phyloP scores from a whole-genome alignment of 2,888 invertebrate species.

The Cephonodes hylas region DNA sequence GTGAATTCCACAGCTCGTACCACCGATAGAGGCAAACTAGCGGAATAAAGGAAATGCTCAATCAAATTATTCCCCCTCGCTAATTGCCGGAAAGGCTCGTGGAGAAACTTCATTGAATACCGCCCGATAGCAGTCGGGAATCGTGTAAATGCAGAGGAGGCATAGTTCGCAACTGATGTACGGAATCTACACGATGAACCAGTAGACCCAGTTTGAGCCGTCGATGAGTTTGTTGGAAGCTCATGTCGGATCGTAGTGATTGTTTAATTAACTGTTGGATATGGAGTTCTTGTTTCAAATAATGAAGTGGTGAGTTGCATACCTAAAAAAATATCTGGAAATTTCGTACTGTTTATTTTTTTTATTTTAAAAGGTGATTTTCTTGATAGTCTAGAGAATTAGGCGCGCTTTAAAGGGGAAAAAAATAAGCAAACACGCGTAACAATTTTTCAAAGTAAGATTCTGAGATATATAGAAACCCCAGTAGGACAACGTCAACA shows the following conservation, averaged over 20 bases:
- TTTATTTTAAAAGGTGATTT: no score
- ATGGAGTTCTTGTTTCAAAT: no score
- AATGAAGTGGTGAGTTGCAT: no score
- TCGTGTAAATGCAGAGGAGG: not conserved
- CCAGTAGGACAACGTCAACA: no score
- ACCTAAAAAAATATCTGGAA: no score
- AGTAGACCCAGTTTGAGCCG: not conserved
- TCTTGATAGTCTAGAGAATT: no score
- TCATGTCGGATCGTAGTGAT: not conserved
- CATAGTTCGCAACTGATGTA: not conserved
- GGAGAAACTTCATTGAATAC: constrained; percentile 20
- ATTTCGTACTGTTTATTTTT: no score
- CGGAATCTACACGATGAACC: not conserved
- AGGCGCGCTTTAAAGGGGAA: no score
- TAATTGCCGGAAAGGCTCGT: constrained; percentile 32
- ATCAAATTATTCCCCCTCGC: constrained; percentile 31
- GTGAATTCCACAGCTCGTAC: not conserved
- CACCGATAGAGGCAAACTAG: not conserved
- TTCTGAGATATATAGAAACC: no score
- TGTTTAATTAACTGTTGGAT: no score
- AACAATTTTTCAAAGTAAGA: no score
- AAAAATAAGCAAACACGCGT: no score
- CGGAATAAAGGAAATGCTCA: constrained; percentile 29
- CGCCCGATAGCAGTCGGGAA: not conserved
- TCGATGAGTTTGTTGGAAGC: not conserved